A percentile compares a stretch with the other conserved stretches of the same genome.
These are phyloP conservation scores for Polypterus senegalus DNA, from an alignment of 2,113 vertebrate genomes.

Conservation along the genomic window DNA sequence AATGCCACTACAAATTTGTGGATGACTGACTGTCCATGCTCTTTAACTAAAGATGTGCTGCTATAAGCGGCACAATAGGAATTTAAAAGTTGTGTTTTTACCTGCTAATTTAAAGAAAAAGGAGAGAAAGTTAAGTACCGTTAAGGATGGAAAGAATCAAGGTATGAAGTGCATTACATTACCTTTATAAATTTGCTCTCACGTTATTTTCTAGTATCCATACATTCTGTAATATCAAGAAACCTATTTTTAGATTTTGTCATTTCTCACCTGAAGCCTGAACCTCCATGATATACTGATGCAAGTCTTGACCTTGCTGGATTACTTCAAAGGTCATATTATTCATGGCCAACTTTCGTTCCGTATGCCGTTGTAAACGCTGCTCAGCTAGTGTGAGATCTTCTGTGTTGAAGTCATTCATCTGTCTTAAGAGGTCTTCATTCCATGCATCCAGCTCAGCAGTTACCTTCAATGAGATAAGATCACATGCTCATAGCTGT, in stretches of 20 bases:
- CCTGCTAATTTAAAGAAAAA: too few species aligned
- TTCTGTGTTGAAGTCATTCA: slow-evolving; percentile 83
- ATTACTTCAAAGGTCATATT: slow-evolving; percentile 97
- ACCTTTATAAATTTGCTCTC: too few species aligned
- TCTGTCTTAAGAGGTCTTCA: slow-evolving; percentile 84
- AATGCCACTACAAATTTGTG: too few species aligned
- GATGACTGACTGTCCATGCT: too few species aligned
- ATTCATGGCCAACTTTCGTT: slow-evolving; percentile 88
- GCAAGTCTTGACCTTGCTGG: slow-evolving; percentile 92
- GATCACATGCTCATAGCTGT: not conserved
- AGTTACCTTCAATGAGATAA: slow-evolving; percentile 60
- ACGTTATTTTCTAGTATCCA: too few species aligned
- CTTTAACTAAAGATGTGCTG: too few species aligned
- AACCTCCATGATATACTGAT: slow-evolving; percentile 97
- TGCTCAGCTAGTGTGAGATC: slow-evolving; percentile 82
- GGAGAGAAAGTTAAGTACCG: too few species aligned
- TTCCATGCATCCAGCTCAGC: slow-evolving; percentile 92
- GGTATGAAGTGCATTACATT: too few species aligned
- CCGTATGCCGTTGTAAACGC: slow-evolving; percentile 80
- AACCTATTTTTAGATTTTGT: not conserved
- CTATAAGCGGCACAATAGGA: too few species aligned
- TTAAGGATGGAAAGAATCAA: too few species aligned
- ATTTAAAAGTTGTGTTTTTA: too few species aligned
- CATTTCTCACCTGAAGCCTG: slow-evolving; percentile 79
- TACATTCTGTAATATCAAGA: not conserved